A percentile compares a stretch with the other conserved stretches of the same genome.
phyloP scores from a whole-genome alignment of 2,113 vertebrate genomes.

The Hemicordylus capensis region DNA sequence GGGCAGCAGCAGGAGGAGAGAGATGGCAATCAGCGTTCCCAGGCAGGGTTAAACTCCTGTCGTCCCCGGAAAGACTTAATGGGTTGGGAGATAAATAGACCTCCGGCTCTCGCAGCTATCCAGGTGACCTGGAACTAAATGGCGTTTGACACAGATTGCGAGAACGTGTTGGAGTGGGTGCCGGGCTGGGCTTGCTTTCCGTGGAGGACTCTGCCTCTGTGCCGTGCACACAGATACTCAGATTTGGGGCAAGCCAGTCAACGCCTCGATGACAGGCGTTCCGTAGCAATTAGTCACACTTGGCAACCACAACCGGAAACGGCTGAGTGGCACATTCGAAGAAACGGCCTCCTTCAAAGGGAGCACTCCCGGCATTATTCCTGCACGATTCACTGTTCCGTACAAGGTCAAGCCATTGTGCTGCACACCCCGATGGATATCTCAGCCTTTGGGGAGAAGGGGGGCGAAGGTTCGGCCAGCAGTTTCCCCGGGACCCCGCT shows the following conservation, averaged over 20 bases:
- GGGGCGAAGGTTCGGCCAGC: too few relatives aligned
- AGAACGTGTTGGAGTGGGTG: accelerated
- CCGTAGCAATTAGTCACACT: too few relatives aligned
- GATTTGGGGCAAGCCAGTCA: not conserved
- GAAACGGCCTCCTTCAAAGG: too few relatives aligned
- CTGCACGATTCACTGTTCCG: too few relatives aligned
- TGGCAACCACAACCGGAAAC: too few relatives aligned
- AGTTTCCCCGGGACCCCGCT: too few relatives aligned
- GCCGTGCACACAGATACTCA: not conserved
- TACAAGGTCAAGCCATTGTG: too few relatives aligned
- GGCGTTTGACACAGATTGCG: slow-evolving; percentile 8
- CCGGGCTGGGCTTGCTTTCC: accelerated
- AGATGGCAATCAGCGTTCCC: not conserved
- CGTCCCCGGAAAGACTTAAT: slow-evolving; percentile 8
- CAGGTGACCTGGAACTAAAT: slow-evolving; percentile 21
- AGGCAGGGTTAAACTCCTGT: not conserved
- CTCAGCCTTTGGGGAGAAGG: too few relatives aligned
- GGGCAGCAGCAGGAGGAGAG: not conserved
- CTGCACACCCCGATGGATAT: too few relatives aligned
- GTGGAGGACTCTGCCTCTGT: not conserved
- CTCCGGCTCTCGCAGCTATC: not conserved
- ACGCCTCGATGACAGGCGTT: not conserved
- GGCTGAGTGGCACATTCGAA: not conserved
- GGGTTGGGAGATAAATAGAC: slow-evolving; percentile 6
- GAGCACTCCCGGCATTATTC: not conserved